Evolutionary conservation across 2,797 vertebrate species (phyloP), one percentile per base, ranked within the genome.

Genomic region (Agapornis canus): DNA sequence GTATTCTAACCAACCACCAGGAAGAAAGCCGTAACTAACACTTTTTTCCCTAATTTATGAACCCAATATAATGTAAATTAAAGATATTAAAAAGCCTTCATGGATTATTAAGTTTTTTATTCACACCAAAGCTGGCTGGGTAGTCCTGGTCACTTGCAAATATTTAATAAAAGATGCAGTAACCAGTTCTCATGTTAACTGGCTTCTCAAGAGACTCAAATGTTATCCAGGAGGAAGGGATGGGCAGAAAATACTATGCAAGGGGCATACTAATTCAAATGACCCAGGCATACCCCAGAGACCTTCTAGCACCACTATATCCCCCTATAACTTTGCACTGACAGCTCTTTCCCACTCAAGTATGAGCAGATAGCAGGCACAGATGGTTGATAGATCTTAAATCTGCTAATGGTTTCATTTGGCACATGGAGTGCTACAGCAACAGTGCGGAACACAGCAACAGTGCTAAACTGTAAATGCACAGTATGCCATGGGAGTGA

Each of bases 341-440:
- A 87, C 13, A 68, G 32, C n/a, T 60, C 52, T 56, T 80, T 60
- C 43, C 14, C 37, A 49, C 49, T 86, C 1, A 0, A 77, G 49
- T 51, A 91, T 35, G 57, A 92, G 78, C 29, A 87, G 49, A 87
- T 11, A 91, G 16, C 45, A 45, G 35, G 69, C 82, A 92, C 94
- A 95, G 96, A 90, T 86, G 95, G 92, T 1, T 82, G 84, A 78
- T 2, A 71, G 51, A 85, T 48, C 42, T 81, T 65, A 78, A 35
- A 68, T 68, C 64, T 45, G 40, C 60, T 85, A 78, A 91, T 32
- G 72, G 77, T 61, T 95, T 93, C 60, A 91, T 91, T 92, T 96
- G 96, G 95, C 92, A 92, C 71, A 37, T 1, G 10, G 22, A 92
- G 45, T 1, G 3, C n/a, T 35, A 35, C 13, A 87, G 72, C 29